Evolutionary conservation across 2,888 invertebrate species (phyloP), one percentile per base, ranked within the genome.

Genomic region (Anaspis maculata): DNA sequence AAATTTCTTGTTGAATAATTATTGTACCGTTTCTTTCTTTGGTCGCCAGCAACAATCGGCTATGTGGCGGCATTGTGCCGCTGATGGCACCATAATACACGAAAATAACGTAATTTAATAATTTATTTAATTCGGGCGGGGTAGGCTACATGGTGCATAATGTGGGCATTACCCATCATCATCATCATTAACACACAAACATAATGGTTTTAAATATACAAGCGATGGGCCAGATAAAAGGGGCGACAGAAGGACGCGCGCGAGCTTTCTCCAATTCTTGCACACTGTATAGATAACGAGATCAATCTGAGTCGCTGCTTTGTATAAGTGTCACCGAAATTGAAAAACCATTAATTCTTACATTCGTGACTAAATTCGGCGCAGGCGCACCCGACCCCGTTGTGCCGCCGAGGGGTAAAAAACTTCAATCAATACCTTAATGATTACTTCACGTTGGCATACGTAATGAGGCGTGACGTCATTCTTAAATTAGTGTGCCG

Each of bases 381-480:
- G 59, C 59, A 54, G 42, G 57, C 57, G 59, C 52, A 43, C 42
- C 42, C 40, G 40, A 39, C 47, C 45, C 48, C 40, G 42, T 46
- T 44, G 28, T 41, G 45, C 52, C 45, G 41, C 43, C 33, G 47
- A 43, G 55, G 57, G 55, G 53, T 54, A 60, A 62, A 60, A 62
- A 61, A 58, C 53, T 55, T 54, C 59, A 64, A 64, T 64, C 63
- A 59, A 64, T 64, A 64, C 61, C 27, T 60, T 60, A 63, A 64
- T 64, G 63, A 64, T 62, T 61, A 57, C 60, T 57, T 52, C 57
- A 59, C 59, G 61, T 55, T 59, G 52, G 62, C 61, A 62, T 62
- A 62, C 59, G 58, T 62, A 62, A 62, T 62, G 61, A 62, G 57
- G 42, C 54, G 50, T 62, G 62, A 62, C 62, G 62, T 62, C 62